phyloP scores from a whole-genome alignment of 2,113 vertebrate genomes.

The Saimiri boliviensis region DNA sequence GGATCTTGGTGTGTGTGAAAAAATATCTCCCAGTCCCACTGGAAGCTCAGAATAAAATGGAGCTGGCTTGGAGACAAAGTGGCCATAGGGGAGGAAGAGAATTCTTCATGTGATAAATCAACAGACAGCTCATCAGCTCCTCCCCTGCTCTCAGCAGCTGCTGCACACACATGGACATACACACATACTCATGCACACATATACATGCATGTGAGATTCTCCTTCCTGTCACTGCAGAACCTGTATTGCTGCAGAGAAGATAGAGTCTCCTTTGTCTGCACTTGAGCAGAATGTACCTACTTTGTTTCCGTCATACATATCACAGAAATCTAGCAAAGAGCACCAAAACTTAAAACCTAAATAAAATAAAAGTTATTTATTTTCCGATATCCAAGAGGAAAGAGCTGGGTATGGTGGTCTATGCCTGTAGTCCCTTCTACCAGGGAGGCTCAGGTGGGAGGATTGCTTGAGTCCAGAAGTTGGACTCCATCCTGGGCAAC shows the following conservation, averaged over 20 bases:
- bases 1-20: conserved; percentile 15
- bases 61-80: conserved; percentile 34
- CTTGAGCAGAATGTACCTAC: not conserved
- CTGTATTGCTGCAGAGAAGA: conserved; percentile 9
- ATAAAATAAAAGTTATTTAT: not conserved
- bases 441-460: not conserved
- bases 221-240: conserved; percentile 10
- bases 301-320: conserved; percentile 21
- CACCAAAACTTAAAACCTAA: conserved; percentile 14
- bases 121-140: not conserved
- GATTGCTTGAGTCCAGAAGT: not conserved
- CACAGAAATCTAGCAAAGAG: conserved; percentile 38
- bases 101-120: not conserved
- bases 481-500: not conserved
- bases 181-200: not conserved
- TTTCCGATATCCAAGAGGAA: conserved; percentile 39
- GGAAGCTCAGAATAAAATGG: conserved; percentile 5
- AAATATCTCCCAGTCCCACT: not conserved
- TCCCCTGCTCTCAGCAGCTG: not conserved
- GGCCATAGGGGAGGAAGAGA: not conserved
- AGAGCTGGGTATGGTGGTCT: not conserved
- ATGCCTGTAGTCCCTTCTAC: not conserved
- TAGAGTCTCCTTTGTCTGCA: conserved; percentile 1
- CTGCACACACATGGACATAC: not conserved
- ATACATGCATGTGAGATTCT: not conserved